These are phyloP conservation scores for Aporophyla lueneburgensis DNA, from an alignment of 2,888 invertebrate genomes.

Conservation along the genomic window DNA sequence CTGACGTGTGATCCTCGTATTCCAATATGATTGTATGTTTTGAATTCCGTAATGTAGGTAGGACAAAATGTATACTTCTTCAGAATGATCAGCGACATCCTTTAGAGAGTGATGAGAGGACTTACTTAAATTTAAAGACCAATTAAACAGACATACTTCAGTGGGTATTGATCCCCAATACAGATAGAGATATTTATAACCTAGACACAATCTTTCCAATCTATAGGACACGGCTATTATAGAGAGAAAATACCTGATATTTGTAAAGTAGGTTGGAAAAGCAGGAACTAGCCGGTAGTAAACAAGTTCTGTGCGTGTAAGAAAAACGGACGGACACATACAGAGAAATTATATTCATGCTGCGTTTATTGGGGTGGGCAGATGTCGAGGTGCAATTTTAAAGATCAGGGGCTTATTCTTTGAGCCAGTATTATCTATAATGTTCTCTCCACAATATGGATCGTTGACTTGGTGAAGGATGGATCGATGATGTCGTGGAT, in stretches of 20 bases:
- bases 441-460: too few relatives aligned
- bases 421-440: background rate
- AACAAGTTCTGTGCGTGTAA: conserved; percentile 56
- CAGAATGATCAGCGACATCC: background rate
- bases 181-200: conserved; percentile 17
- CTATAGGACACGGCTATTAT: conserved; percentile 41
- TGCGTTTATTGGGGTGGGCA: background rate
- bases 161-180: background rate
- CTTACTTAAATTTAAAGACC: too few relatives aligned
- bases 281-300: conserved; percentile 54
- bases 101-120: background rate
- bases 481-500: too few relatives aligned
- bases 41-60: background rate
- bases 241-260: conserved; percentile 65
- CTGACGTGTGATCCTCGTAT: too few relatives aligned
- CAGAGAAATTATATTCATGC: conserved; percentile 47
- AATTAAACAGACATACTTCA: too few relatives aligned
- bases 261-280: conserved; percentile 64
- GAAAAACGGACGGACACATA: conserved; percentile 41
- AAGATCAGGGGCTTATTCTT: background rate
- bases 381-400: background rate
- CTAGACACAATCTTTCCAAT: conserved; percentile 35
- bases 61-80: background rate
- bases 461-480: too few relatives aligned
- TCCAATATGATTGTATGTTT: background rate